Evolutionary conservation across 2,113 vertebrate species (phyloP).

Genomic region (Axis porcinus): DNA sequence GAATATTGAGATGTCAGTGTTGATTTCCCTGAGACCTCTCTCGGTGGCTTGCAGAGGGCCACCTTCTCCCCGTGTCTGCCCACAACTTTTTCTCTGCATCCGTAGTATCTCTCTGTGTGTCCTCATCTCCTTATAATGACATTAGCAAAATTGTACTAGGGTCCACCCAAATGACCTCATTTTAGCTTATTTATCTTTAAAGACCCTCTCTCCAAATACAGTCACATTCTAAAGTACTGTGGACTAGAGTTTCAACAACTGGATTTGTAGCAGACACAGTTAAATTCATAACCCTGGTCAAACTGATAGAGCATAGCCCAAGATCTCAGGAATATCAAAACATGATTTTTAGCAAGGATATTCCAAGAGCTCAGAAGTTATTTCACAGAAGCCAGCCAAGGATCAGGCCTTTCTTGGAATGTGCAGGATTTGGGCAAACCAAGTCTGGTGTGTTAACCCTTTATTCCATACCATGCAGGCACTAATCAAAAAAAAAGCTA

Average conservation of each 20-base stretch:
- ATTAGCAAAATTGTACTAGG: not conserved
- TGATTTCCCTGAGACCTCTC: not conserved
- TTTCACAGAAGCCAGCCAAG: not conserved
- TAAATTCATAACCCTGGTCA: not conserved
- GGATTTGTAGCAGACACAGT: not conserved
- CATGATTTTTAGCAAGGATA: not conserved
- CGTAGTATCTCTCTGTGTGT: not conserved
- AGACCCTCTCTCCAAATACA: not conserved
- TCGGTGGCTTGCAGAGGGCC: not conserved
- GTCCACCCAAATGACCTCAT: not conserved
- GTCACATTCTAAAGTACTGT: not conserved
- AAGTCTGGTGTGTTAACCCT: not conserved
- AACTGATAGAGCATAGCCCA: not conserved
- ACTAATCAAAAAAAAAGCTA: not conserved
- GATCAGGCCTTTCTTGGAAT: not conserved
- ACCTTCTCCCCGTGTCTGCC: not conserved
- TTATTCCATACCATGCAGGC: not conserved
- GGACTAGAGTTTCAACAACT: not conserved
- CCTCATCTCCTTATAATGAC: not conserved
- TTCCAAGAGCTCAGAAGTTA: not conserved
- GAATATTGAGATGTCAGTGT: not conserved
- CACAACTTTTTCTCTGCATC: not conserved
- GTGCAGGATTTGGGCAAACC: not conserved
- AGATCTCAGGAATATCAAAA: not conserved
- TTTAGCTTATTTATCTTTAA: not conserved